Conservation (phyloP, 2,113 vertebrate species). For the Rhinogobius similis region DNA sequence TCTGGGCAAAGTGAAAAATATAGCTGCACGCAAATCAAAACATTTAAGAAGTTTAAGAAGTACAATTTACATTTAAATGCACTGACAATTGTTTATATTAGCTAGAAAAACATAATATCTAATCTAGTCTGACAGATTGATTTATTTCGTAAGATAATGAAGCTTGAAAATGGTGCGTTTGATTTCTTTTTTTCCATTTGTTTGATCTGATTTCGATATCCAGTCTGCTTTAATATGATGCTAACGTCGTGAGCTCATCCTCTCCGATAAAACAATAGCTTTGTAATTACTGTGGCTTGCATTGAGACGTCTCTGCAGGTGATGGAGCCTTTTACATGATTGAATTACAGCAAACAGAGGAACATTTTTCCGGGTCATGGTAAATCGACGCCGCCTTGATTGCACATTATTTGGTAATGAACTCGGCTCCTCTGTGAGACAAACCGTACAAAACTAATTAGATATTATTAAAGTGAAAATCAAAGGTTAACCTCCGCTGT, state of each 20-base stretch:
- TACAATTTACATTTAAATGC: too few relatives aligned
- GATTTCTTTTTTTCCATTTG: not conserved
- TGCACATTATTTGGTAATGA: slow-evolving; percentile 49
- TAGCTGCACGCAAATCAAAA: too few relatives aligned
- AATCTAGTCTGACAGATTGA: too few relatives aligned
- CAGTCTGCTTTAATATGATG: not conserved
- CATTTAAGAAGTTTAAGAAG: too few relatives aligned
- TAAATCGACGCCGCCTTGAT: slow-evolving; percentile 26
- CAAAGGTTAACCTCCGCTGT: not conserved
- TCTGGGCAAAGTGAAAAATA: too few relatives aligned
- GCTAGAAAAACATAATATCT: too few relatives aligned
- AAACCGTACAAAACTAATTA: slow-evolving; percentile 4
- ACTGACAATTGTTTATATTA: too few relatives aligned
- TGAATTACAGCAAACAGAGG: slow-evolving; percentile 51
- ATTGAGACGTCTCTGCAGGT: slow-evolving; percentile 2
- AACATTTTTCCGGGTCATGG: not conserved
- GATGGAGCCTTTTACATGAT: slow-evolving; percentile 42
- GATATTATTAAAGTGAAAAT: not conserved
- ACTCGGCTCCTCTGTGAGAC: slow-evolving; percentile 4
- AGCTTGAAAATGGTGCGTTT: too few relatives aligned
- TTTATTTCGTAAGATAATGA: too few relatives aligned
- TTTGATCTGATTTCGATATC: not conserved
- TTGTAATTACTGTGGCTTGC: slow-evolving; percentile 18
- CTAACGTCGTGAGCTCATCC: not conserved
- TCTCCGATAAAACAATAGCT: slow-evolving; percentile 7